phyloP scores from a whole-genome alignment of 2,113 vertebrate genomes.

The Hemiprocne comata region DNA sequence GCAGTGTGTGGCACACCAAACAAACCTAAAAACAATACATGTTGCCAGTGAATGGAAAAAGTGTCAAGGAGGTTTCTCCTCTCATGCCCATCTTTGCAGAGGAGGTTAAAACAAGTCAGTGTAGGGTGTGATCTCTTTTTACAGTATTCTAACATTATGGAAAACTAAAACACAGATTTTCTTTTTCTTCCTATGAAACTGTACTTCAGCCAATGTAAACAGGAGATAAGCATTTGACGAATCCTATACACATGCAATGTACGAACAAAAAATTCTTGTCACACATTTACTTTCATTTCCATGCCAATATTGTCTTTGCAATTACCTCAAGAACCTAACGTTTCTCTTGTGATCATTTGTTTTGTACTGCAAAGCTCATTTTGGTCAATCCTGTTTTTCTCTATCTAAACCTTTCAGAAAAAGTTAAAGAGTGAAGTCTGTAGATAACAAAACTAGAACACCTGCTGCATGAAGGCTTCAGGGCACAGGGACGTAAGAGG shows the following conservation, averaged over 20 bases:
- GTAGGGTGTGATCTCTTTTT: not conserved
- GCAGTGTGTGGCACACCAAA: not conserved
- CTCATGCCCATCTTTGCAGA: not conserved
- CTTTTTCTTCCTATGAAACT: not conserved
- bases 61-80: not conserved
- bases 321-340: not conserved
- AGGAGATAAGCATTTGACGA: not conserved
- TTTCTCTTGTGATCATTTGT: not conserved
- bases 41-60: not conserved
- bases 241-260: not conserved
- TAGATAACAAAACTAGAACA: not conserved
- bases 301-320: not conserved
- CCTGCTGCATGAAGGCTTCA: not conserved
- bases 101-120: not conserved
- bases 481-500: not conserved
- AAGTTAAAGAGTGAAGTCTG: not conserved
- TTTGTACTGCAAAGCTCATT: not conserved
- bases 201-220: not conserved
- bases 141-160: not conserved
- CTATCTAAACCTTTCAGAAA: conserved; percentile 20
- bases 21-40: not conserved
- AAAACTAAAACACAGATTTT: not conserved
- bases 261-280: not conserved
- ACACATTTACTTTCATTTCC: not conserved
- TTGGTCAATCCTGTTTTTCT: not conserved